These are phyloP conservation scores for Diadegma fenestrale DNA, from an alignment of 2,888 invertebrate genomes.

Conservation along the genomic window DNA sequence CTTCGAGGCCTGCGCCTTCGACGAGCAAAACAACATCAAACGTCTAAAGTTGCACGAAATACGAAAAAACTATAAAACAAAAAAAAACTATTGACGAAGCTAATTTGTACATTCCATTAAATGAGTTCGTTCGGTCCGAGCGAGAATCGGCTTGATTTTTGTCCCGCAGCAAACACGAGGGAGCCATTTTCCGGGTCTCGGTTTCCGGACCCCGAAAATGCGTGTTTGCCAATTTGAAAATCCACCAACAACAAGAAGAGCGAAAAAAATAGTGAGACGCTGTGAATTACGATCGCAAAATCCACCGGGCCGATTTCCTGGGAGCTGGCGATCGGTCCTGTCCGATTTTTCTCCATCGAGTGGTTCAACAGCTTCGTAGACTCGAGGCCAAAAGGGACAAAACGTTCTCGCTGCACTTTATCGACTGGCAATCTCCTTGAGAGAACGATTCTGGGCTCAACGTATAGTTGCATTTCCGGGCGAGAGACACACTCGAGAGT, in stretches of 20 bases:
- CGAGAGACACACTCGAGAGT: conserved; percentile 18
- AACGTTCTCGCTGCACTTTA: conserved; percentile 5
- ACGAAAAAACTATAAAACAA: conserved; percentile 36
- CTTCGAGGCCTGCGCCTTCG: conserved; percentile 34
- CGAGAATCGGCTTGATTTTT: conserved; percentile 72
- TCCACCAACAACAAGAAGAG: neutral
- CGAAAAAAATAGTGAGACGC: neutral
- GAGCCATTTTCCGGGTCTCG: conserved; percentile 65
- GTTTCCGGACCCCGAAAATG: conserved; percentile 16
- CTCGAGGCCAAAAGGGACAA: too few species aligned
- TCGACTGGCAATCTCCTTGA: conserved; percentile 72
- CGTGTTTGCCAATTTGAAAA: conserved; percentile 45
- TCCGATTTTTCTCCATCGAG: conserved; percentile 48
- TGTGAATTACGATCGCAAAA: conserved; percentile 19
- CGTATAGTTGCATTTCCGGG: conserved; percentile 76
- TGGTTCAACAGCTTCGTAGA: conserved; percentile 9
- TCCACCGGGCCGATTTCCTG: conserved; percentile 69
- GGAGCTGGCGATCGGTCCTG: conserved; percentile 73
- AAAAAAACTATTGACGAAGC: conserved; percentile 18
- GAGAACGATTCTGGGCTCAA: conserved; percentile 75
- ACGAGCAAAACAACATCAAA: conserved; percentile 37
- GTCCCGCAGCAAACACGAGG: conserved; percentile 67
- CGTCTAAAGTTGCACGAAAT: conserved; percentile 52
- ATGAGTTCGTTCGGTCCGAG: conserved; percentile 87
- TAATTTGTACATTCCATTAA: conserved; percentile 93